phyloP scores from a whole-genome alignment of 1,140 invertebrate species.

The Brachionus paranguensis region DNA sequence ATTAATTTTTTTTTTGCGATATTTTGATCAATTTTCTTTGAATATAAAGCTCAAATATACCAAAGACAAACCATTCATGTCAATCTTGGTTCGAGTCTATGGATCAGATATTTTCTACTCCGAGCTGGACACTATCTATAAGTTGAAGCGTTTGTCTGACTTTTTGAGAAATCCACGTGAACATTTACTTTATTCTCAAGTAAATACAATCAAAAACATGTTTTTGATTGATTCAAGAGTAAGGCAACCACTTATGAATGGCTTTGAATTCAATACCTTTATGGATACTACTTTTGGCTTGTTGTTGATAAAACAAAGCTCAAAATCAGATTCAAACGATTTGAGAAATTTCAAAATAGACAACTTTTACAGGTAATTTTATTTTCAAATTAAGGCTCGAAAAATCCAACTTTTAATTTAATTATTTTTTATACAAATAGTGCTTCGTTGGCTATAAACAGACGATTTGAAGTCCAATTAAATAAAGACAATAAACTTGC shows the following conservation, averaged over 20 bases:
- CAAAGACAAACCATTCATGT: conserved; percentile 20
- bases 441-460: conserved; percentile 7
- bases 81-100: conserved; percentile 22
- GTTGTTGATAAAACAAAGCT: conserved; percentile 24
- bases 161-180: conserved; percentile 20
- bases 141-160: conserved; percentile 11
- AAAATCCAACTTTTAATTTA: no score
- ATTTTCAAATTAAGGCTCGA: no score
- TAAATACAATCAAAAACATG: conserved; percentile 35
- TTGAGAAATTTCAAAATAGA: conserved; percentile 1
- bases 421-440: background rate
- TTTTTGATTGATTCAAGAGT: conserved; percentile 39
- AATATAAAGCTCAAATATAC: background rate
- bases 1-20: background rate
- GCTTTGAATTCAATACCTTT: conserved; percentile 37
- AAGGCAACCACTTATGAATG: conserved; percentile 25
- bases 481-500: conserved; percentile 11
- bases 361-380: conserved; percentile 7
- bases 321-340: background rate
- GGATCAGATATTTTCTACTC: conserved; percentile 39
- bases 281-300: background rate
- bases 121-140: background rate
- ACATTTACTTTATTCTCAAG: conserved; percentile 3
- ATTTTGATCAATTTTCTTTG: background rate
- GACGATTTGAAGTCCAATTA: conserved; percentile 33